Evolutionary conservation across 2,113 vertebrate genomes (phyloP).

Genomic region (Pan troglodytes): NHGRI_mPanTro3-v2.1_pri NC_072403.2:106497501-106498000

Average conservation of each 20-base stretch:
- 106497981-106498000: neutral
- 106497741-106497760: neutral
- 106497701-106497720: neutral
- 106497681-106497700: neutral
- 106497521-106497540: neutral
- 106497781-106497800: neutral
- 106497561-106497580: neutral
- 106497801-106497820: neutral
- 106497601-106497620: neutral
- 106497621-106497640: neutral
- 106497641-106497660: neutral
- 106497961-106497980: neutral
- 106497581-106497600: neutral
- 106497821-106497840: neutral
- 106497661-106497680: neutral
- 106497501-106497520: neutral
- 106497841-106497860: neutral
- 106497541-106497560: neutral
- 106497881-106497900: neutral
- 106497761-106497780: neutral
- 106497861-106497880: neutral
- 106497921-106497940: neutral
- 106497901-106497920: neutral
- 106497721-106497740: neutral
- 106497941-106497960: neutral